Percentiles rank a stretch among this genome's conserved stretches.
phyloP scores from a whole-genome alignment of 2,888 invertebrate genomes.

The Entomobrya proxima region DNA sequence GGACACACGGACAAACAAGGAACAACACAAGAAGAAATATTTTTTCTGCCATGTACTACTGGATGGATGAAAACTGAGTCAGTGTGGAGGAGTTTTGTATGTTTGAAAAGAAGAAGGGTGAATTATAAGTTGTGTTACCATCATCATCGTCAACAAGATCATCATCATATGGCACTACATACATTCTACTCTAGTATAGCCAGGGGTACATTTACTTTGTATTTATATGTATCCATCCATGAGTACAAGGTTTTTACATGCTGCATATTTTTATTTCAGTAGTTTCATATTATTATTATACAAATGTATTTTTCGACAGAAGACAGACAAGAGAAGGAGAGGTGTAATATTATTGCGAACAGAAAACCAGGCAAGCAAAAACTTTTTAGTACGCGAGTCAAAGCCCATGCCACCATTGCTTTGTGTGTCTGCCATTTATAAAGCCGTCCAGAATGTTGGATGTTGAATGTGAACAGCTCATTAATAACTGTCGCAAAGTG shows the following conservation, averaged over 20 bases:
- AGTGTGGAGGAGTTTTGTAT: slow-evolving; percentile 7
- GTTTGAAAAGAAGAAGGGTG: not conserved
- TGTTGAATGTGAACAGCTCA: slow-evolving; percentile 71
- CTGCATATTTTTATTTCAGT: slow-evolving; percentile 1
- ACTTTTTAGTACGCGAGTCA: slow-evolving; percentile 61
- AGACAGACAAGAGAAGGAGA: slow-evolving; percentile 8
- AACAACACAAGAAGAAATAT: not conserved
- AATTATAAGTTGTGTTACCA: not conserved
- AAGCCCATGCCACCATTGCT: slow-evolving; percentile 58
- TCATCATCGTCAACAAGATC: not conserved
- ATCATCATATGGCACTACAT: not conserved
- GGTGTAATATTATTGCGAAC: slow-evolving; percentile 54
- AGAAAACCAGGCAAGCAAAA: slow-evolving; percentile 37
- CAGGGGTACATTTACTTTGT: slow-evolving; percentile 13
- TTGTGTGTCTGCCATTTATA: slow-evolving; percentile 60
- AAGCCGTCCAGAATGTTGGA: slow-evolving; percentile 64
- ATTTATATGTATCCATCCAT: slow-evolving; percentile 9
- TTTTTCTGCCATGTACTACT: not conserved
- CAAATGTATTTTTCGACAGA: slow-evolving; percentile 20
- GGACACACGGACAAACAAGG: not conserved
- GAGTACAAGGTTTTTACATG: not conserved
- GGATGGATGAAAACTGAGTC: slow-evolving; percentile 1
- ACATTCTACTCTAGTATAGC: not conserved
- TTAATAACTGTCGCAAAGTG: slow-evolving; percentile 74
- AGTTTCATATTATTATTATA: slow-evolving; percentile 5